Evolutionary conservation across 1,140 invertebrate species (phyloP).

Genomic region (Solenopsis invicta): DNA sequence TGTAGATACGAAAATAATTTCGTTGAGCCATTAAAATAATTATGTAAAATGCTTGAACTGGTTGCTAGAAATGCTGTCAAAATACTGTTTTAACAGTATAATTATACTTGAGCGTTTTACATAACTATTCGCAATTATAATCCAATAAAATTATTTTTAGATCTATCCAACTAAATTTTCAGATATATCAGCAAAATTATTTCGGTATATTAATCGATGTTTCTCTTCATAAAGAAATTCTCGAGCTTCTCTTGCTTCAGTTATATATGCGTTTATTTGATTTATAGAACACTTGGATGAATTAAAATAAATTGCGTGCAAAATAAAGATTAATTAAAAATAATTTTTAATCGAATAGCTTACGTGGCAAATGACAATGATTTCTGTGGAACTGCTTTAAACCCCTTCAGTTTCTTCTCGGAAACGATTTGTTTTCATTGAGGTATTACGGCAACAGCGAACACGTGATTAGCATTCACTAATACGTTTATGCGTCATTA

Average conservation of each 20-base stretch:
- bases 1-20: no score
- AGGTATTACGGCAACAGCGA: not conserved
- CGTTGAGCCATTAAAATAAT: no score
- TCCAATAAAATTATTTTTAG: no score
- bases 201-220: conserved; percentile 7
- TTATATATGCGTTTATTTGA: not conserved
- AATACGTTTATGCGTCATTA: conserved; percentile 35
- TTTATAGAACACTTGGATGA: not conserved
- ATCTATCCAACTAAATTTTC: no score
- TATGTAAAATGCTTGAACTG: no score
- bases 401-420: no score
- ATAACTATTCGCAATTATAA: no score
- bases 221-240: not conserved
- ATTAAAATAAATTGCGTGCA: not conserved
- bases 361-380: not conserved
- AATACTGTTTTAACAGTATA: no score
- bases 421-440: not conserved
- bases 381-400: not conserved
- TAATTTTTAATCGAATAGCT: not conserved
- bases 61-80: no score
- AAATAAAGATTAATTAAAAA: not conserved
- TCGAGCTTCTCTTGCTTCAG: not conserved
- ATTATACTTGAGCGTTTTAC: no score
- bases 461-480: conserved; percentile 22
- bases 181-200: no score